Evolutionary conservation across 1,140 invertebrate species (phyloP).

Genomic region (Polypedilum vanderplanki): DNA sequence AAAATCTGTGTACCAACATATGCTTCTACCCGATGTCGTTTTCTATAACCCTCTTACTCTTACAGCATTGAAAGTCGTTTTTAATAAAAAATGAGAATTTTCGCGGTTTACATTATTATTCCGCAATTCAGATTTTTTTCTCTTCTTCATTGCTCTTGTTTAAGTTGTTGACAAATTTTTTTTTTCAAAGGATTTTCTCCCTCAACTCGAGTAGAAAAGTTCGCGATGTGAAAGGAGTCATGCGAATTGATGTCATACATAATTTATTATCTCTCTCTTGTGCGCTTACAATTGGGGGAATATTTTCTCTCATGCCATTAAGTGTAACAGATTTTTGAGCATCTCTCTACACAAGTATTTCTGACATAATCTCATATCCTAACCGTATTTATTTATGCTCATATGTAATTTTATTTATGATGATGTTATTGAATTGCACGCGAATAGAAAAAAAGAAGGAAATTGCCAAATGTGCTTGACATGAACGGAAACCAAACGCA

Average conservation of each 20-base stretch:
- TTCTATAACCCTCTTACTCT: background rate
- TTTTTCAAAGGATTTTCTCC: background rate
- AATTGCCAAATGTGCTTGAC: constrained; percentile 24
- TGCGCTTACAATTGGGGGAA: background rate
- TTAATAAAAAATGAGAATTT: constrained; percentile 26
- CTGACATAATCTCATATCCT: constrained; percentile 7
- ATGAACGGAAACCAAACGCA: constrained; percentile 15
- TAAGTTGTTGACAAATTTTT: background rate
- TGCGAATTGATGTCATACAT: constrained; percentile 26
- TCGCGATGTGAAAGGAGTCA: background rate
- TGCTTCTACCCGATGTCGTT: background rate
- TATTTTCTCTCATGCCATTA: background rate
- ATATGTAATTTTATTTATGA: constrained; percentile 27
- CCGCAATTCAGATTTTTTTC: constrained; percentile 16
- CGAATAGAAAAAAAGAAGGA: background rate
- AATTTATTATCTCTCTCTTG: constrained; percentile 5
- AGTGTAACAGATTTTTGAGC: constrained; percentile 26
- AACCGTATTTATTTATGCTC: constrained; percentile 9
- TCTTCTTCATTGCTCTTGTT: background rate
- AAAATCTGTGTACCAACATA: constrained; percentile 4
- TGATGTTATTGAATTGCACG: constrained; percentile 1
- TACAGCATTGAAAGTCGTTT: background rate
- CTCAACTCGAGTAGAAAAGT: background rate
- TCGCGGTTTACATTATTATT: constrained; percentile 27
- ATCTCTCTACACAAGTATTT: background rate